Evolutionary conservation across 2,797 vertebrate genomes (phyloP).

Genomic region (Petrocephalus sullivani): DNA sequence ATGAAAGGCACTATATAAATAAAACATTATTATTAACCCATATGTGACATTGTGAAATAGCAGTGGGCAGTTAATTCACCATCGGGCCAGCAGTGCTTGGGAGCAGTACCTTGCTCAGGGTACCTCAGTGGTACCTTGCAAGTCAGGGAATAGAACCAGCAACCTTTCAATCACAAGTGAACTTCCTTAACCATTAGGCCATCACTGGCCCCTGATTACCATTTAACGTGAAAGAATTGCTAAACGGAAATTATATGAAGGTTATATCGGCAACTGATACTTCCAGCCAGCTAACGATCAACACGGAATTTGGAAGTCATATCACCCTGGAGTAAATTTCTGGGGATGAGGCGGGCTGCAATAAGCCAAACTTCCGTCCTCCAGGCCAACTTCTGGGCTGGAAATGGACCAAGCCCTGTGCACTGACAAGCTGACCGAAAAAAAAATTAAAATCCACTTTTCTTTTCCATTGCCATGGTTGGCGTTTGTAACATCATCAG

Average conservation of each 20-base stretch:
- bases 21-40: too few relatives aligned
- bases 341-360: background rate
- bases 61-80: too few relatives aligned
- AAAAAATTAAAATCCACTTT: background rate
- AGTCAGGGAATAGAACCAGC: too few relatives aligned
- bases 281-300: background rate
- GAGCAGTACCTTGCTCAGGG: too few relatives aligned
- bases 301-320: background rate
- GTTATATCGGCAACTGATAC: background rate
- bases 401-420: background rate
- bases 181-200: too few relatives aligned
- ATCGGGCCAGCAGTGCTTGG: too few relatives aligned
- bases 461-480: constrained; percentile 5
- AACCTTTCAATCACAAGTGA: too few relatives aligned
- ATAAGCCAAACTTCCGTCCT: background rate
- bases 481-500: constrained; percentile 13
- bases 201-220: too few relatives aligned
- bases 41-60: too few relatives aligned
- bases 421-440: background rate
- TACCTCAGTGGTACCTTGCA: too few relatives aligned
- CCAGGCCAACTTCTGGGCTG: background rate
- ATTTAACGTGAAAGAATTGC: background rate
- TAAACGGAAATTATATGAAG: background rate
- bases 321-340: background rate
- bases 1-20: too few relatives aligned